Percentiles rank a stretch among this genome's conserved stretches.
These are phyloP conservation scores for Diarsia brunnea DNA, from an alignment of 2,888 invertebrate species.

Conservation along the genomic window DNA sequence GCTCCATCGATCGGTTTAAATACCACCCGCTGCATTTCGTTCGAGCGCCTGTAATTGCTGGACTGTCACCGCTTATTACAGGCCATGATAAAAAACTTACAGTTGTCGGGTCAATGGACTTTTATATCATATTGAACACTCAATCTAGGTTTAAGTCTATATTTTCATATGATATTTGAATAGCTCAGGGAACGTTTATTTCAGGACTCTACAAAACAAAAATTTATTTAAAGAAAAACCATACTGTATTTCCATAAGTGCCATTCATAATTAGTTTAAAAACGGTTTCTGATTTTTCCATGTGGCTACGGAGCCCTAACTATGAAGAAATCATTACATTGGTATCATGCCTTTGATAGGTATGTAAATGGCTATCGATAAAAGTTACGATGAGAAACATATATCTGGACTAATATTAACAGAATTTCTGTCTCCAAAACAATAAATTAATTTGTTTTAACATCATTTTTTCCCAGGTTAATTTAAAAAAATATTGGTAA, in stretches of 20 bases:
- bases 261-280: background rate
- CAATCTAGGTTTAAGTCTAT: background rate
- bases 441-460: no score
- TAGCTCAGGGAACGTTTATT: background rate
- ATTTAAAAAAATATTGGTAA: no score
- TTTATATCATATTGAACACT: background rate
- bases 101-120: slow-evolving; percentile 24
- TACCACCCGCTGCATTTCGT: slow-evolving; percentile 30
- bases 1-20: slow-evolving; percentile 41
- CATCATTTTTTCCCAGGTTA: no score
- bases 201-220: background rate
- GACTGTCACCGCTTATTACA: slow-evolving; percentile 42
- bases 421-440: no score
- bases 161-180: background rate
- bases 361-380: background rate
- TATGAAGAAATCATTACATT: background rate
- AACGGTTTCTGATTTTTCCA: background rate
- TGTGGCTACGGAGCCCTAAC: background rate
- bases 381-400: background rate
- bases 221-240: background rate
- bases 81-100: slow-evolving; percentile 29
- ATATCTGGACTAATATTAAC: no score
- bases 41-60: slow-evolving; percentile 43
- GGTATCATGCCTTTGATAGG: background rate
- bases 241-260: background rate